Evolutionary conservation across 1,140 invertebrate species (phyloP).

Genomic region (Augochlora pura): DNA sequence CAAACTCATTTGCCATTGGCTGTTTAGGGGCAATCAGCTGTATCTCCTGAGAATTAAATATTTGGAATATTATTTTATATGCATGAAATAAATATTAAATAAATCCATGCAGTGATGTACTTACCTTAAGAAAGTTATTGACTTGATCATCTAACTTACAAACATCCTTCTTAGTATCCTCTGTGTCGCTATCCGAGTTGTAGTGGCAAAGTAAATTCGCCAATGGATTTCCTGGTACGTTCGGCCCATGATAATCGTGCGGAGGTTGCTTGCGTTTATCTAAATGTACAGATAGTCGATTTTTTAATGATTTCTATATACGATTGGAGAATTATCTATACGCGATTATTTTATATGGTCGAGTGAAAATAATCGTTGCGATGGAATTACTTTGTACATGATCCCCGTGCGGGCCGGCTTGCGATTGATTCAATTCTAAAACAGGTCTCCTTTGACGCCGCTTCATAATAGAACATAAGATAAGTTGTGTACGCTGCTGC

Average conservation of each 20-base stretch:
- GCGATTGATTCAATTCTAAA: slow-evolving; percentile 71
- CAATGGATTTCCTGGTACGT: slow-evolving; percentile 73
- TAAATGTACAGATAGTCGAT: slow-evolving; percentile 43
- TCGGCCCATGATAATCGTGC: slow-evolving; percentile 64
- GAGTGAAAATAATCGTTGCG: background rate
- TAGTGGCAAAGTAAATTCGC: slow-evolving; percentile 78
- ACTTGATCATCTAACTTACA: slow-evolving; percentile 77
- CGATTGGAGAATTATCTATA: background rate
- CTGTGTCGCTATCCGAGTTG: slow-evolving; percentile 77
- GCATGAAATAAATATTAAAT: background rate
- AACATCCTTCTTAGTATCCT: slow-evolving; percentile 65
- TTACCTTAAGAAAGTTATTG: slow-evolving; percentile 79
- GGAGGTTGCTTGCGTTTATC: slow-evolving; percentile 73
- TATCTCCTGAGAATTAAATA: slow-evolving; percentile 71
- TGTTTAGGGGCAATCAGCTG: slow-evolving; percentile 73
- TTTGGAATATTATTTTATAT: background rate
- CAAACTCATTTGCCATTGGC: slow-evolving; percentile 20
- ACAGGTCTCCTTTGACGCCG: slow-evolving; percentile 73
- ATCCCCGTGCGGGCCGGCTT: slow-evolving; percentile 64
- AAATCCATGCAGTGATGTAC: background rate
- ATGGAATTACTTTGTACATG: slow-evolving; percentile 66
- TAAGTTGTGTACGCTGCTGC: background rate
- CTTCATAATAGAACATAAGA: slow-evolving; percentile 67
- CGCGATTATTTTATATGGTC: slow-evolving; percentile 26
- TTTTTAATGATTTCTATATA: background rate